These are phyloP conservation scores for Slavum lentiscoides DNA, from an alignment of 2,888 invertebrate species.

Conservation along the genomic window DNA sequence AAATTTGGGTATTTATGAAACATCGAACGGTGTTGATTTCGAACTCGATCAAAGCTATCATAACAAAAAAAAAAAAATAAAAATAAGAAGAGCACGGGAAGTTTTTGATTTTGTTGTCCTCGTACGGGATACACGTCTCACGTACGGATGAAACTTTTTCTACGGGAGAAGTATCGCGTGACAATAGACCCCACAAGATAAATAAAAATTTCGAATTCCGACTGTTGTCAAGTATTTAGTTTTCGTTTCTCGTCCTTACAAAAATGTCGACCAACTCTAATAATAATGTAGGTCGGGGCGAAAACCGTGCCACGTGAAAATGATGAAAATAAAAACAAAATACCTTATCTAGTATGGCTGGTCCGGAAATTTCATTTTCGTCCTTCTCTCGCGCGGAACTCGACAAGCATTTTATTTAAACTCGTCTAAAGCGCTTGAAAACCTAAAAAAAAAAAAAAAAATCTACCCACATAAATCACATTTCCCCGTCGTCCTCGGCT, in stretches of 20 bases:
- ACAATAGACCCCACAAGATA: slow-evolving; percentile 21
- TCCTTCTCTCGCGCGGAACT: slow-evolving; percentile 15
- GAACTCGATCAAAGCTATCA: slow-evolving; percentile 20
- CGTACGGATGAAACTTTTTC: slow-evolving; percentile 23
- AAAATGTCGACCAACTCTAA: slow-evolving; percentile 9
- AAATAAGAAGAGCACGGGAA: background rate
- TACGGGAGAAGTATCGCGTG: background rate
- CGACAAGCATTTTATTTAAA: slow-evolving; percentile 51
- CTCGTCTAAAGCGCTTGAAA: slow-evolving; percentile 48
- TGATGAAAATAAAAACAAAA: slow-evolving; percentile 39
- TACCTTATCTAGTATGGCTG: slow-evolving; percentile 31
- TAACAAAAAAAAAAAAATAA: slow-evolving; percentile 12
- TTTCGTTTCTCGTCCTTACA: slow-evolving; percentile 9
- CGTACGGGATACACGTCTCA: slow-evolving; percentile 17
- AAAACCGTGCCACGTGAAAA: slow-evolving; percentile 28
- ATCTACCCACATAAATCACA: slow-evolving; percentile 46
- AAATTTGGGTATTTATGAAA: background rate
- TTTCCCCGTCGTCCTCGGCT: background rate
- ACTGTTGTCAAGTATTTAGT: slow-evolving; percentile 10
- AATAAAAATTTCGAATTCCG: slow-evolving; percentile 37
- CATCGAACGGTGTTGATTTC: background rate
- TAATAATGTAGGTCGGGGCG: slow-evolving; percentile 12
- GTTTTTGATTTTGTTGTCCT: slow-evolving; percentile 12
- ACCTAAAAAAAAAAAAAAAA: slow-evolving; percentile 28
- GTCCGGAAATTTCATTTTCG: slow-evolving; percentile 51